A percentile compares a stretch with the other conserved stretches of the same genome.
These are phyloP conservation scores for Temnothorax rugatulus DNA, from an alignment of 2,888 invertebrate species.

Conservation along the genomic window DNA sequence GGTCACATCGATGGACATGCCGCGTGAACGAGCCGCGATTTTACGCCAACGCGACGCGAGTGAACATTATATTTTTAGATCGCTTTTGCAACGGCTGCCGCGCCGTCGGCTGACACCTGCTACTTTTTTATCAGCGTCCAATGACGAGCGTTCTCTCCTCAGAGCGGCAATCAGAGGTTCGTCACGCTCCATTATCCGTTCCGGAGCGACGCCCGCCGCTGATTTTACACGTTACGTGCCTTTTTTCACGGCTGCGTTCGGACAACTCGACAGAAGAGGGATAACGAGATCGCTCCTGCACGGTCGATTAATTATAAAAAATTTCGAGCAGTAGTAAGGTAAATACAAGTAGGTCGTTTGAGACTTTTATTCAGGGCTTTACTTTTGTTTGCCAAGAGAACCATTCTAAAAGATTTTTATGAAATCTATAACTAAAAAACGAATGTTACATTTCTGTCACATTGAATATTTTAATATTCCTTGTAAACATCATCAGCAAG, in stretches of 20 bases:
- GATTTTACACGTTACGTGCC: conserved; percentile 35
- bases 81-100: conserved; percentile 61
- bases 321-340: conserved; percentile 17
- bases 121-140: conserved; percentile 70
- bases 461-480: background rate
- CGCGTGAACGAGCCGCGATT: conserved; percentile 74
- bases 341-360: conserved; percentile 40
- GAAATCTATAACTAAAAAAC: background rate
- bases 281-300: conserved; percentile 29
- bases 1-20: conserved; percentile 80
- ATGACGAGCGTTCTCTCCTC: conserved; percentile 38
- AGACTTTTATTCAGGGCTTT: background rate
- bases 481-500: background rate
- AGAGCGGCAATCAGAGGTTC: conserved; percentile 66
- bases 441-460: background rate
- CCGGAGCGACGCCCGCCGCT: conserved; percentile 20
- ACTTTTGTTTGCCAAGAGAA: background rate
- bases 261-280: background rate
- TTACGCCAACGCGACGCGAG: conserved; percentile 78
- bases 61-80: conserved; percentile 77
- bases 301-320: conserved; percentile 45
- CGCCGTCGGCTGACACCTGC: conserved; percentile 59
- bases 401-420: background rate
- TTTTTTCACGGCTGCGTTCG: conserved; percentile 21
- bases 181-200: conserved; percentile 67